These are phyloP conservation scores for Drosophila pseudoobscura DNA, from an alignment of 1,140 invertebrate genomes.

Conservation along the genomic window DNA sequence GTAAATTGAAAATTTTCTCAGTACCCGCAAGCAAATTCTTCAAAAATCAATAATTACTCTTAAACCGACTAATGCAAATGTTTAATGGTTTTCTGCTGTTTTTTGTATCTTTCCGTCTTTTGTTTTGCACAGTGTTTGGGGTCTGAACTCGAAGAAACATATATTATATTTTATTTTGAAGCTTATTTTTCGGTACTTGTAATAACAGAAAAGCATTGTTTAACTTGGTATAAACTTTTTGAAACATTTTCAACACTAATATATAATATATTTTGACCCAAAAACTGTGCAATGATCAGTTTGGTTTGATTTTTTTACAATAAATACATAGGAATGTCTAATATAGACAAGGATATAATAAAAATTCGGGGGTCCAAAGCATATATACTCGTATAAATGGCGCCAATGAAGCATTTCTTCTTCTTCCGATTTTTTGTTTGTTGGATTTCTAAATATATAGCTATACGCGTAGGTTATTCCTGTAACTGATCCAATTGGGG, in stretches of 20 bases:
- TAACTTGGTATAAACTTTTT: constrained; percentile 41
- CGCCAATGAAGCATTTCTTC: constrained; percentile 62
- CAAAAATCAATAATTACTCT: constrained; percentile 50
- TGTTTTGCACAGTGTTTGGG: constrained; percentile 48
- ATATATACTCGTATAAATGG: constrained; percentile 53
- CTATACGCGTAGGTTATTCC: constrained; percentile 40
- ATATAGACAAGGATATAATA: constrained; percentile 77
- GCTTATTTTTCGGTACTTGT: constrained; percentile 20
- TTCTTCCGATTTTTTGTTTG: constrained; percentile 11
- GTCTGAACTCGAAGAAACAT: constrained; percentile 19
- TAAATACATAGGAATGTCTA: constrained; percentile 68
- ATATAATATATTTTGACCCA: constrained; percentile 31
- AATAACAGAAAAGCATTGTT: constrained; percentile 24
- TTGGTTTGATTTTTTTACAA: constrained; percentile 36
- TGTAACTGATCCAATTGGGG: constrained; percentile 64
- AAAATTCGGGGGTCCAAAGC: constrained; percentile 68
- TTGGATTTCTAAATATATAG: constrained; percentile 45
- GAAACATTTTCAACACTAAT: constrained; percentile 30
- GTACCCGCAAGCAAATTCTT: constrained; percentile 67
- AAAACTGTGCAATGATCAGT: constrained; percentile 44
- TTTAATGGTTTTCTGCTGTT: constrained; percentile 10
- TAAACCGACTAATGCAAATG: constrained; percentile 30
- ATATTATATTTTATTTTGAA: constrained; percentile 4
- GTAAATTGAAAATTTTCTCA: constrained; percentile 69
- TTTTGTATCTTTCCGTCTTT: constrained; percentile 32